These are phyloP conservation scores for Platerodrilus igneus DNA, from an alignment of 2,888 invertebrate genomes.

Conservation along the genomic window DNA sequence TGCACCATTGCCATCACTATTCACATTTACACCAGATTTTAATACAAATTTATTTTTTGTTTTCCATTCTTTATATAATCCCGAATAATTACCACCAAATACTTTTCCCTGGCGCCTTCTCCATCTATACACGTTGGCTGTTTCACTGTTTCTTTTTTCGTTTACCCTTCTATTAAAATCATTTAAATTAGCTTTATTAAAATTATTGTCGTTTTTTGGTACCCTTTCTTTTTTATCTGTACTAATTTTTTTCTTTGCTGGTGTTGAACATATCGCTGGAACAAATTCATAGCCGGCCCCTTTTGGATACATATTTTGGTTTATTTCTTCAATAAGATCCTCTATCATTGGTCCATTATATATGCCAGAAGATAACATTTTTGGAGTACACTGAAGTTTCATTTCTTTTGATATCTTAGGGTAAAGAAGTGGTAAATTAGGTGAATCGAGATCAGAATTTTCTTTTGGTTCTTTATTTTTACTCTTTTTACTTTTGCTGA, in stretches of 20 bases:
- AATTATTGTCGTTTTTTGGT: slow-evolving; percentile 31
- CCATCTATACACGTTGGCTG: too few relatives aligned
- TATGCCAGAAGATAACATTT: slow-evolving; percentile 43
- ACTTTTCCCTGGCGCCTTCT: too few relatives aligned
- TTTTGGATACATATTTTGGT: slow-evolving; percentile 46
- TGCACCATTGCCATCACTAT: too few relatives aligned
- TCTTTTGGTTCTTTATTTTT: slow-evolving; percentile 27
- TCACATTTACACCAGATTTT: too few relatives aligned
- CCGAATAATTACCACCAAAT: slow-evolving; percentile 29
- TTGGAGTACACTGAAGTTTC: slow-evolving; percentile 34
- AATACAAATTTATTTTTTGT: slow-evolving; percentile 27
- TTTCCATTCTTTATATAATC: slow-evolving; percentile 32
- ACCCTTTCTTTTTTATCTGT: slow-evolving; percentile 37
- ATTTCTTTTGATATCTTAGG: slow-evolving; percentile 19
- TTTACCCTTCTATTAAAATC: slow-evolving; percentile 42
- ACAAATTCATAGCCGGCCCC: slow-evolving; percentile 36
- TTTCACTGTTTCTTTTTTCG: slow-evolving; percentile 38
- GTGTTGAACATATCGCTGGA: slow-evolving; percentile 11
- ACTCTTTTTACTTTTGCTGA: slow-evolving; percentile 45
- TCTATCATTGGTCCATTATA: slow-evolving; percentile 65
- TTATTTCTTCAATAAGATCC: slow-evolving; percentile 63
- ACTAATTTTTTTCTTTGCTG: slow-evolving; percentile 16
- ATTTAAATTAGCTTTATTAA: slow-evolving; percentile 35
- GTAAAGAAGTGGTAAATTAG: too few relatives aligned
- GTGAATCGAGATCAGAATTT: too few relatives aligned